Conservation (phyloP, 2,797 vertebrate genomes). For the Rhyacichthys aspro region DNA sequence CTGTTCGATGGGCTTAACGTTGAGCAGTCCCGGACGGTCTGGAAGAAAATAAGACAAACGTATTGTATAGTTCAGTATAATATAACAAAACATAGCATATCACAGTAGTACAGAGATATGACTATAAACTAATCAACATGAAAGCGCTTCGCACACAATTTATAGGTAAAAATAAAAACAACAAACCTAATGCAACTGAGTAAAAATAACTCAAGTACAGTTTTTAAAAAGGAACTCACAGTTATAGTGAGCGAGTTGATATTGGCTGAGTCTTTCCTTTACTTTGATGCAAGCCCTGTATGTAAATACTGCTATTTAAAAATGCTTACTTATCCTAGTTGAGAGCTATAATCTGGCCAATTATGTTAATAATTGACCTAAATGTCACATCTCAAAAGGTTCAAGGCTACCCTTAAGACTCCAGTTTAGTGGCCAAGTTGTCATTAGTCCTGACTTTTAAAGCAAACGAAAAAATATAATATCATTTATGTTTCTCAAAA, state of each 20-base stretch:
- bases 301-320: slow-evolving; percentile 41
- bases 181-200: too few relatives aligned
- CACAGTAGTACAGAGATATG: too few relatives aligned
- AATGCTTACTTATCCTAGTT: slow-evolving; percentile 53
- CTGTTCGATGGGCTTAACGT: slow-evolving; percentile 96
- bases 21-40: slow-evolving; percentile 96
- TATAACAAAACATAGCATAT: too few relatives aligned
- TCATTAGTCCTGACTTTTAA: slow-evolving; percentile 13
- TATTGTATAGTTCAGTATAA: too few relatives aligned
- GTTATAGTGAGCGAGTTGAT: too few relatives aligned
- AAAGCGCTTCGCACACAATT: too few relatives aligned
- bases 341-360: slow-evolving; percentile 36
- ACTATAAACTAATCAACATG: too few relatives aligned
- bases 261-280: background rate
- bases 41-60: slow-evolving; percentile 18
- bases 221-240: background rate
- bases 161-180: too few relatives aligned
- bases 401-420: slow-evolving; percentile 70
- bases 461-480: background rate
- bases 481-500: background rate
- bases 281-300: background rate
- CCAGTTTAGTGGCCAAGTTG: slow-evolving; percentile 50
- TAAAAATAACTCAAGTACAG: too few relatives aligned
- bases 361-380: slow-evolving; percentile 70
- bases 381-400: slow-evolving; percentile 45